Percentiles rank a stretch among this genome's conserved stretches.
phyloP scores from a whole-genome alignment of 2,888 invertebrate species.

The Rhagium mordax region DNA sequence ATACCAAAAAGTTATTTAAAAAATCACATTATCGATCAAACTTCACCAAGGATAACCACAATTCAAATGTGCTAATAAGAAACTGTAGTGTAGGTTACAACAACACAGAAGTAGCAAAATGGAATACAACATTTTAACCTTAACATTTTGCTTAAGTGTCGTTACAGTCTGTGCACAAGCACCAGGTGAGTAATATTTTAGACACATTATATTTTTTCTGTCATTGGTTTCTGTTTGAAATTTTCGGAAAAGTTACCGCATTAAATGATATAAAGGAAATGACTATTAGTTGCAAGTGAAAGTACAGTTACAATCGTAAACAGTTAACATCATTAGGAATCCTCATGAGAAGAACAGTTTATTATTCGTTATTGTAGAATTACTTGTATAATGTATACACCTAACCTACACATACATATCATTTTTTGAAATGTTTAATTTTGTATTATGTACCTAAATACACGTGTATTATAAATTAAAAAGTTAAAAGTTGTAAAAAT shows the following conservation, averaged over 20 bases:
- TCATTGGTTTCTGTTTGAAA: background rate
- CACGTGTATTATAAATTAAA: too few relatives aligned
- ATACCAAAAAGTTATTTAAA: slow-evolving; percentile 27
- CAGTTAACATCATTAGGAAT: too few relatives aligned
- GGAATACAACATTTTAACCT: slow-evolving; percentile 33
- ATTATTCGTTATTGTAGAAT: too few relatives aligned
- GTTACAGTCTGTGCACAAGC: slow-evolving; percentile 22
- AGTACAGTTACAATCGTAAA: background rate
- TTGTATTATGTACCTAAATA: too few relatives aligned
- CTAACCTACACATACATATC: too few relatives aligned
- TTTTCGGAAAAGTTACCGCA: background rate
- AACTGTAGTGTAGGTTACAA: slow-evolving; percentile 21
- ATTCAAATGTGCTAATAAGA: slow-evolving; percentile 34
- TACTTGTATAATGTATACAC: too few relatives aligned
- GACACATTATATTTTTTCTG: background rate
- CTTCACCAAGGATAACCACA: slow-evolving; percentile 38
- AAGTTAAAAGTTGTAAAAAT: too few relatives aligned
- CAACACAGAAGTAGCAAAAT: slow-evolving; percentile 26
- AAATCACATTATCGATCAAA: slow-evolving; percentile 41
- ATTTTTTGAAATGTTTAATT: too few relatives aligned
- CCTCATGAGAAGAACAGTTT: too few relatives aligned
- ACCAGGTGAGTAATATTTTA: slow-evolving; percentile 31
- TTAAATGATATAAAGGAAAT: background rate
- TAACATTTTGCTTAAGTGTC: slow-evolving; percentile 38
- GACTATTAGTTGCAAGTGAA: background rate